phyloP scores from a whole-genome alignment of 2,797 vertebrate genomes.

The Aulostomus chinensis region DNA sequence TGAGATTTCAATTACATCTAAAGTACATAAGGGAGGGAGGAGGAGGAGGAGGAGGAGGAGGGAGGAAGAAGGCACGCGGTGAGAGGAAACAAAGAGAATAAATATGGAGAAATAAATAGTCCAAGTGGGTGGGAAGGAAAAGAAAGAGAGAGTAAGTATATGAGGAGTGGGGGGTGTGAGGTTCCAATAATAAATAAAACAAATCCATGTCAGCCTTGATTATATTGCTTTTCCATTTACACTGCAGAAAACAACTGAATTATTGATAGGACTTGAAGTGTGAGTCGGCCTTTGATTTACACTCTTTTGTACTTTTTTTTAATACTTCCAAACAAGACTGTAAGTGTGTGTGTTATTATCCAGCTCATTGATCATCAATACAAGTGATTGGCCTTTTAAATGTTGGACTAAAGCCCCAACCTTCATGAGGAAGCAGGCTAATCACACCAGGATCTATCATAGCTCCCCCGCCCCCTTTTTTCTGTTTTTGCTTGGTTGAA shows the following conservation, averaged over 20 bases:
- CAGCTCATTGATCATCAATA: conserved; percentile 13
- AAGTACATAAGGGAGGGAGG: conserved; percentile 19
- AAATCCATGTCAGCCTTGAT: conserved; percentile 28
- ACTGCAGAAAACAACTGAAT: conserved; percentile 48
- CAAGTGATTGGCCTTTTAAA: not conserved
- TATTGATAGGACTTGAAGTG: conserved; percentile 43
- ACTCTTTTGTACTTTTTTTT: no score
- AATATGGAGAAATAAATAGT: conserved; percentile 37
- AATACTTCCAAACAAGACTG: conserved; percentile 9
- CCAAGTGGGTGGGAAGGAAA: conserved; percentile 8
- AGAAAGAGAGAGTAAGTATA: not conserved
- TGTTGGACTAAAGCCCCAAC: no score
- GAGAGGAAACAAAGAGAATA: conserved; percentile 43
- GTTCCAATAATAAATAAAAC: conserved; percentile 40
- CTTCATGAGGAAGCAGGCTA: no score
- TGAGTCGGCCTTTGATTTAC: no score
- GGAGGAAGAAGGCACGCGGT: not conserved
- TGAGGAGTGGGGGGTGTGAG: conserved; percentile 16
- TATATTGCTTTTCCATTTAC: conserved; percentile 42
- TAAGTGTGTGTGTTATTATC: conserved; percentile 14
- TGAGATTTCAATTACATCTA: conserved; percentile 49
- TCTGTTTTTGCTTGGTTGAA: no score
- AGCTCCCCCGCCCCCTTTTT: no score
- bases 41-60: not conserved
- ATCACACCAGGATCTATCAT: no score